Evolutionary conservation across 2,888 invertebrate genomes (phyloP).

Genomic region (Lithophane socia): DNA sequence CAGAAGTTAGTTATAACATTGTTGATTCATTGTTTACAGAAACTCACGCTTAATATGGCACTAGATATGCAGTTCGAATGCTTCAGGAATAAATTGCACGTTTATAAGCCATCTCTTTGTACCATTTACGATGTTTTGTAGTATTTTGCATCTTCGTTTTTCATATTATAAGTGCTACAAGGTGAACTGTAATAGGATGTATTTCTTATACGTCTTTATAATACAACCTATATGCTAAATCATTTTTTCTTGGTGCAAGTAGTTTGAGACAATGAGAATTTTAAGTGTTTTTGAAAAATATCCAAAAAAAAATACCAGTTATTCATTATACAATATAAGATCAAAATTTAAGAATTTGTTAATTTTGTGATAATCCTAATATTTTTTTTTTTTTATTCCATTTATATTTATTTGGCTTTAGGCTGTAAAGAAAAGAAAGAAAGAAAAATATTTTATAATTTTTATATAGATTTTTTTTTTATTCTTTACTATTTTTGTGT

Average conservation of each 20-base stretch:
- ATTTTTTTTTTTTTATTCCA: no score
- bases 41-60: neutral
- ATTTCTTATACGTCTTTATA: neutral
- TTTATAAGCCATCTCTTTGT: neutral
- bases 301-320: neutral
- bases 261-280: neutral
- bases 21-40: neutral
- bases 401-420: neutral
- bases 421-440: no score
- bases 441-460: no score
- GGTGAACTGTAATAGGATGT: neutral
- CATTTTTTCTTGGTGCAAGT: neutral
- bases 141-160: neutral
- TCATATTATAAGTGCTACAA: neutral
- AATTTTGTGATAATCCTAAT: neutral
- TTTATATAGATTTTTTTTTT: no score
- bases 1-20: neutral
- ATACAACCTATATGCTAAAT: neutral
- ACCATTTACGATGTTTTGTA: neutral
- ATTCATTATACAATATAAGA: neutral
- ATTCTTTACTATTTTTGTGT: neutral
- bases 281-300: neutral
- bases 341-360: neutral
- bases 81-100: slow-evolving; percentile 9
- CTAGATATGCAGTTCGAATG: neutral